Evolutionary conservation across 1,140 invertebrate species (phyloP).

Genomic region (Zaprionus vittiger): DNA sequence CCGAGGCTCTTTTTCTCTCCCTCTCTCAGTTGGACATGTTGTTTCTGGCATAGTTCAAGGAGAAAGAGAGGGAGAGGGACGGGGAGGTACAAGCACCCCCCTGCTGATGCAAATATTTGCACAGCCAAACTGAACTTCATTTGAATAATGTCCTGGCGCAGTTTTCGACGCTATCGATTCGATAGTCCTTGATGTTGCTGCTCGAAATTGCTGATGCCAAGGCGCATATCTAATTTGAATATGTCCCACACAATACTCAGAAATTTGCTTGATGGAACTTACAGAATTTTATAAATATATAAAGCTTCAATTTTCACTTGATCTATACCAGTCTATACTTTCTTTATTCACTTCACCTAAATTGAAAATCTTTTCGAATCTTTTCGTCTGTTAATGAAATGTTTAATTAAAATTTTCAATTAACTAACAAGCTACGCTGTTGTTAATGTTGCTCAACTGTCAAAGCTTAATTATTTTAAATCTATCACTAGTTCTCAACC

Average conservation of each 20-base stretch:
- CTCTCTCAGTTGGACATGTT: not conserved
- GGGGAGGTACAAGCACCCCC: not conserved
- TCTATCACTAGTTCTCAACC: slow-evolving; percentile 17
- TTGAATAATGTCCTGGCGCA: slow-evolving; percentile 17
- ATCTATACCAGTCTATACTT: not conserved
- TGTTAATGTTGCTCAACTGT: slow-evolving; percentile 13
- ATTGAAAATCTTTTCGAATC: not conserved
- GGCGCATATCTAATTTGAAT: slow-evolving; percentile 1
- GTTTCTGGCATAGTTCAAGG: not conserved
- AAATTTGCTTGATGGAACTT: not conserved
- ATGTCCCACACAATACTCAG: not conserved
- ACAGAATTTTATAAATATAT: not conserved
- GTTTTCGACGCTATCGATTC: slow-evolving; percentile 3
- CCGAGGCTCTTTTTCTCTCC: not conserved
- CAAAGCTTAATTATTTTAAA: slow-evolving; percentile 34
- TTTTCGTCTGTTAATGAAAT: not conserved
- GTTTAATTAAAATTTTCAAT: slow-evolving; percentile 22
- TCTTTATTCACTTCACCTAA: not conserved
- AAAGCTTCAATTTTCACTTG: not conserved
- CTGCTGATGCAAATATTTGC: slow-evolving; percentile 25
- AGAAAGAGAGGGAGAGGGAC: not conserved
- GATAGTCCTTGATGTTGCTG: slow-evolving; percentile 1
- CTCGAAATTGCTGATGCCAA: not conserved
- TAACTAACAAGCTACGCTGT: not conserved
- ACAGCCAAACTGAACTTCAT: slow-evolving; percentile 17